These are phyloP conservation scores for Polyommatus iphigenia DNA, from an alignment of 2,888 invertebrate genomes.

Conservation along the genomic window DNA sequence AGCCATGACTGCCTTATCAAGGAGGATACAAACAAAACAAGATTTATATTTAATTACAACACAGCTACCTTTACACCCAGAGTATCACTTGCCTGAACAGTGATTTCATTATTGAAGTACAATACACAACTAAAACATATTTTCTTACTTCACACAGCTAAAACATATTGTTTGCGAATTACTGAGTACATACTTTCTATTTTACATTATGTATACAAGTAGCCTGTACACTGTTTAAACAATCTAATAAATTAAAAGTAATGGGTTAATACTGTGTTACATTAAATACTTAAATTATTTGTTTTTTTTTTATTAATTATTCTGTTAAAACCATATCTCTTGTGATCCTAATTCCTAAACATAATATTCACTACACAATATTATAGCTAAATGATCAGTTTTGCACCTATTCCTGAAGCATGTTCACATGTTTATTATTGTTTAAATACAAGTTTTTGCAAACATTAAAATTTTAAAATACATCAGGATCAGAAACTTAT, in stretches of 20 bases:
- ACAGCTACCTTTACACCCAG: neutral
- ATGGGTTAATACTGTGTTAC: slow-evolving; percentile 9
- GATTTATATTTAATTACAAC: neutral
- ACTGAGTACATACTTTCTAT: neutral
- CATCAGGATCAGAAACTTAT: neutral
- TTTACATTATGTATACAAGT: neutral
- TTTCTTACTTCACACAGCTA: neutral
- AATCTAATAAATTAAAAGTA: neutral
- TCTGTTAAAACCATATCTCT: neutral
- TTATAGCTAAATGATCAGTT: neutral
- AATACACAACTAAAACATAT: neutral
- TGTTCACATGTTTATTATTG: neutral
- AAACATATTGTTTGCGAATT: neutral
- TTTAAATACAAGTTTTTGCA: neutral
- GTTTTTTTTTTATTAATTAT: too few relatives aligned
- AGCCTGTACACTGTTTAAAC: neutral
- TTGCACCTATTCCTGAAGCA: neutral
- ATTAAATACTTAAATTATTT: neutral
- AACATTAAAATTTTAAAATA: neutral
- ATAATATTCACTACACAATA: neutral
- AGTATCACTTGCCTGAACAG: neutral
- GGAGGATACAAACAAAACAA: neutral
- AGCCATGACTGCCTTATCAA: neutral
- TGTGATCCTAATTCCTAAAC: neutral
- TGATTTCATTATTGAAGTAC: neutral